These are phyloP conservation scores for Hephaestus fuliginosus DNA, from an alignment of 2,797 vertebrate genomes.

Conservation along the genomic window DNA sequence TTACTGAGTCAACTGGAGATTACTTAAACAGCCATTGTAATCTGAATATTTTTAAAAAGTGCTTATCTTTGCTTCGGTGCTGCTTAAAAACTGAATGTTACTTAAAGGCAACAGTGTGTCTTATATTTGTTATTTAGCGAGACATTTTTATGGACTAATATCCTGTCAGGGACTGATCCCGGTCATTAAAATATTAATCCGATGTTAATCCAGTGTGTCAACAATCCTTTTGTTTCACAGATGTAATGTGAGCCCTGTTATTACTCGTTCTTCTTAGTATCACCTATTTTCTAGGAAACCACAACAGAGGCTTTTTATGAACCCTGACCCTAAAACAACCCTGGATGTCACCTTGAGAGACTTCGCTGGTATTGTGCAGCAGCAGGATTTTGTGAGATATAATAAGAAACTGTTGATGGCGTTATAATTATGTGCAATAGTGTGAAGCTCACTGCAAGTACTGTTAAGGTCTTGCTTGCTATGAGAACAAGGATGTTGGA, in stretches of 20 bases:
- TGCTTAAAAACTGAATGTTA: neutral
- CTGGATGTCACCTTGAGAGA: neutral
- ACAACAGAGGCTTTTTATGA: neutral
- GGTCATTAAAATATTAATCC: neutral
- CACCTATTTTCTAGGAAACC: neutral
- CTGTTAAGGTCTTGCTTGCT: neutral
- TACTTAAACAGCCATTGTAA: too few relatives aligned
- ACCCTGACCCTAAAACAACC: neutral
- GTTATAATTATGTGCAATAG: neutral
- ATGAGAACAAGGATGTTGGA: neutral
- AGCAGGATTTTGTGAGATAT: neutral
- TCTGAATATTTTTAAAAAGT: too few relatives aligned
- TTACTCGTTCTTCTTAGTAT: neutral
- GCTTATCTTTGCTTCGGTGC: too few relatives aligned
- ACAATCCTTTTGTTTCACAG: neutral
- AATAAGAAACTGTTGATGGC: neutral
- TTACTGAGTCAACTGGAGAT: too few relatives aligned
- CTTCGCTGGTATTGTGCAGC: neutral
- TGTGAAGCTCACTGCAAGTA: neutral
- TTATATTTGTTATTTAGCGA: neutral
- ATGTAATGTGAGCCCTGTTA: too few relatives aligned
- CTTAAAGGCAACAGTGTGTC: neutral
- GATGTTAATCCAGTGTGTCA: neutral
- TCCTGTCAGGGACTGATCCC: neutral
- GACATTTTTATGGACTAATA: neutral